These are phyloP conservation scores for Tetheella fluctuosa DNA, from an alignment of 2,888 invertebrate species.

Conservation along the genomic window DNA sequence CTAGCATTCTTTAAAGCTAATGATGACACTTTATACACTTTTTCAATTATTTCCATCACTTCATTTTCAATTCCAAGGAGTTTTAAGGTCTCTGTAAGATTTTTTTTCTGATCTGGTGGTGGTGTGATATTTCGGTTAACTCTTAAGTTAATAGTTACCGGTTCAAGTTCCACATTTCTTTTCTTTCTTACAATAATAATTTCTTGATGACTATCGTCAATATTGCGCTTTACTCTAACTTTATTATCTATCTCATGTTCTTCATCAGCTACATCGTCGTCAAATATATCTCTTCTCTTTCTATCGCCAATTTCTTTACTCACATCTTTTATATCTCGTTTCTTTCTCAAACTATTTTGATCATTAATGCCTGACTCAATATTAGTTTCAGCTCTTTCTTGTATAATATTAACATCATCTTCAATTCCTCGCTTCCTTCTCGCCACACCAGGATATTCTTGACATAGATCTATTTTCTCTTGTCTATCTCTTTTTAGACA, in stretches of 20 bases:
- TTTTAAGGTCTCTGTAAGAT: slow-evolving; percentile 30
- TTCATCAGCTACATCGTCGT: neutral
- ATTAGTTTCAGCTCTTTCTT: neutral
- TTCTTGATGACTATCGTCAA: neutral
- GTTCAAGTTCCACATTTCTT: slow-evolving; percentile 24
- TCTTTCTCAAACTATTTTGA: neutral
- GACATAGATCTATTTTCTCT: slow-evolving; percentile 68
- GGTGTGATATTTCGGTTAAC: slow-evolving; percentile 69
- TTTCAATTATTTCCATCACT: slow-evolving; percentile 51
- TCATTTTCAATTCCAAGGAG: slow-evolving; percentile 54
- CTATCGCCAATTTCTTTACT: neutral
- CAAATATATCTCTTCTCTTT: neutral
- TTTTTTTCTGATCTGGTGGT: slow-evolving; percentile 39
- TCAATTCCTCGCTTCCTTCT: slow-evolving; percentile 45
- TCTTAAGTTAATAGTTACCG: slow-evolving; percentile 47
- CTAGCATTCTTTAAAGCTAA: slow-evolving; percentile 54
- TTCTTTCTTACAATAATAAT: slow-evolving; percentile 20
- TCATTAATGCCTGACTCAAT: neutral
- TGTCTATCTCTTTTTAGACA: slow-evolving; percentile 62
- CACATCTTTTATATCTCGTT: neutral
- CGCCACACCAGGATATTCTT: slow-evolving; percentile 59
- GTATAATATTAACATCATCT: neutral
- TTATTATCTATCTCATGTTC: neutral
- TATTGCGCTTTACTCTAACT: too few species aligned
- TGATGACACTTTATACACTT: slow-evolving; percentile 49